A percentile compares a stretch with the other conserved stretches of the same genome.
Conservation (phyloP, 2,888 invertebrate species). For the Geotrupes spiniger region DNA sequence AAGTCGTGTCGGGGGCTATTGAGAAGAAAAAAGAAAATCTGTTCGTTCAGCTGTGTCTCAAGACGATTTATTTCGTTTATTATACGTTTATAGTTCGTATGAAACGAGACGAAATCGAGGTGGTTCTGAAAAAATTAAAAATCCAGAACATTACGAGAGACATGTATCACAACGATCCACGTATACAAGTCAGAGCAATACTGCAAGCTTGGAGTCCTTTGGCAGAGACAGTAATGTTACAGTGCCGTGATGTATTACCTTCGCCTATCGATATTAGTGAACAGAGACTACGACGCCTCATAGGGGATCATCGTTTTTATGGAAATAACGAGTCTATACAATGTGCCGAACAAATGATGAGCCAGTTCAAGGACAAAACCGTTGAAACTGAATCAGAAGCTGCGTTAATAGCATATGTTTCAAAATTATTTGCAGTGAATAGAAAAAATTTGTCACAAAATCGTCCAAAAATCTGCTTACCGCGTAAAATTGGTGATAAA, state of each 20-base stretch:
- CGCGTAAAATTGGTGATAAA: slow-evolving; percentile 64
- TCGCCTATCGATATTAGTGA: slow-evolving; percentile 72
- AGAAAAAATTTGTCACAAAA: slow-evolving; percentile 74
- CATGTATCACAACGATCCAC: slow-evolving; percentile 72
- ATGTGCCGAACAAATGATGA: slow-evolving; percentile 60
- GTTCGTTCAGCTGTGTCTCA: slow-evolving; percentile 88
- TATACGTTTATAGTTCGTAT: slow-evolving; percentile 74
- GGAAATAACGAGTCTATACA: slow-evolving; percentile 66
- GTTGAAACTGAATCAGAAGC: slow-evolving; percentile 54
- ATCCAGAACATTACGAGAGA: slow-evolving; percentile 72
- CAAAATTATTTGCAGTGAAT: slow-evolving; percentile 89
- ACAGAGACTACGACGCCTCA: slow-evolving; percentile 78
- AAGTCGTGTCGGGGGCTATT: slow-evolving; percentile 83
- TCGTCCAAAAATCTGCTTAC: slow-evolving; percentile 70
- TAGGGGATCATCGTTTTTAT: slow-evolving; percentile 60
- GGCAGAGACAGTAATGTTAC: slow-evolving; percentile 75
- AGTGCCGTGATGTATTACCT: slow-evolving; percentile 79
- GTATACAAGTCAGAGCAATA: slow-evolving; percentile 75
- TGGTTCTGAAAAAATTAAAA: slow-evolving; percentile 72
- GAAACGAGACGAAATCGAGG: slow-evolving; percentile 69
- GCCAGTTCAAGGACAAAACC: slow-evolving; percentile 27
- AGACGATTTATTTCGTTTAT: slow-evolving; percentile 89
- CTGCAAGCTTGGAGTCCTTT: slow-evolving; percentile 89
- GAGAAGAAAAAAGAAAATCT: slow-evolving; percentile 89
- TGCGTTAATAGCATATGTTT: slow-evolving; percentile 69